A percentile compares a stretch with the other conserved stretches of the same genome.
These are phyloP conservation scores for Crotalus tigris DNA, from an alignment of 2,113 vertebrate species.

Conservation along the genomic window DNA sequence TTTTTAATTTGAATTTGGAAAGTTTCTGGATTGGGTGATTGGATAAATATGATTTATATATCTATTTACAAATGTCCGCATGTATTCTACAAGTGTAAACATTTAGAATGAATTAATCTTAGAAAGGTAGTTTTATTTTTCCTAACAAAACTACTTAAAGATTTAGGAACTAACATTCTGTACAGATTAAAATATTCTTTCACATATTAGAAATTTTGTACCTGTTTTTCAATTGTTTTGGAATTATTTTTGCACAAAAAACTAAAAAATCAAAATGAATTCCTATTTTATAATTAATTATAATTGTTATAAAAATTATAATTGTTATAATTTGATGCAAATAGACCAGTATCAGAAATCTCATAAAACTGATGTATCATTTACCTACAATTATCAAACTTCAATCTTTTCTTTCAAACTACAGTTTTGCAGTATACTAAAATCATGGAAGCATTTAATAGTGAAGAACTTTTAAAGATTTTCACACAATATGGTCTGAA, in stretches of 20 bases:
- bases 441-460: constrained; percentile 57
- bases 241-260: background rate
- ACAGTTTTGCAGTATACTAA: constrained; percentile 27
- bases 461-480: constrained; percentile 51
- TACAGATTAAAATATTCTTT: background rate
- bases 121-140: background rate
- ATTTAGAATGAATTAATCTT: background rate
- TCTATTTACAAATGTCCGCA: constrained; percentile 1
- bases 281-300: no score
- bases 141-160: background rate
- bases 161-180: background rate
- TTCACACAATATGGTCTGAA: constrained; percentile 60
- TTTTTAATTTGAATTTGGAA: constrained; percentile 35
- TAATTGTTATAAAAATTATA: background rate
- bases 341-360: background rate
- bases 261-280: background rate
- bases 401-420: constrained; percentile 13
- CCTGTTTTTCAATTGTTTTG: background rate
- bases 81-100: background rate
- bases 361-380: background rate
- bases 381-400: background rate
- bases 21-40: background rate
- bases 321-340: background rate
- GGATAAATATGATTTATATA: constrained; percentile 49
- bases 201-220: background rate